Evolutionary conservation across 2,888 invertebrate species (phyloP).

Genomic region (Lithodes maja): DNA sequence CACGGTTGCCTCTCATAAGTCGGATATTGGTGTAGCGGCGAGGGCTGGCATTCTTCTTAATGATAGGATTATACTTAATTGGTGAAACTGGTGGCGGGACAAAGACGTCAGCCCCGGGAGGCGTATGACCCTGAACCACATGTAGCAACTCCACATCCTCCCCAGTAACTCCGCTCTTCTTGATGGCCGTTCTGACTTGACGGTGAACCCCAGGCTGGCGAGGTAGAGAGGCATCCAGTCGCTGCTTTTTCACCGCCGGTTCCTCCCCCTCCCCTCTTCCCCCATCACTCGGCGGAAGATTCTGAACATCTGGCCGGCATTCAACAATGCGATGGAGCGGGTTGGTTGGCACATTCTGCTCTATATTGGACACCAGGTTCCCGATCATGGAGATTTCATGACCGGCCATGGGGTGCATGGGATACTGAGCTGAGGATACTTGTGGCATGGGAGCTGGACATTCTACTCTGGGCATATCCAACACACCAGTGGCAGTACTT

Average conservation of each 20-base stretch:
- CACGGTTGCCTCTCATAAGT: slow-evolving; percentile 60
- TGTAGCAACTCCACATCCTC: slow-evolving; percentile 58
- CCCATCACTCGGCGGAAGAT: not conserved
- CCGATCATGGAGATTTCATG: slow-evolving; percentile 34
- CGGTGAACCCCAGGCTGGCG: slow-evolving; percentile 64
- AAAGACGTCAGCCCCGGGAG: slow-evolving; percentile 59
- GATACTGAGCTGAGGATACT: not conserved
- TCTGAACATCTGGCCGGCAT: not conserved
- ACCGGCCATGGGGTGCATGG: slow-evolving; percentile 11
- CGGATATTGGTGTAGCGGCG: slow-evolving; percentile 66
- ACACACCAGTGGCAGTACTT: not conserved
- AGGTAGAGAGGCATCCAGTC: slow-evolving; percentile 42
- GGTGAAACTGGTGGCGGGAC: slow-evolving; percentile 65
- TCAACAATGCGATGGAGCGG: not conserved
- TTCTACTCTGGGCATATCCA: not conserved
- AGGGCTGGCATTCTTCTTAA: slow-evolving; percentile 65
- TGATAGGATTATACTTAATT: slow-evolving; percentile 58
- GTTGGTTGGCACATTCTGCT: slow-evolving; percentile 33
- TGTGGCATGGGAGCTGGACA: not conserved
- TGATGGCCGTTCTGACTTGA: slow-evolving; percentile 63
- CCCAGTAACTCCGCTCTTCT: slow-evolving; percentile 35
- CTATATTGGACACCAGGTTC: slow-evolving; percentile 34
- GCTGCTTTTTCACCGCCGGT: slow-evolving; percentile 46
- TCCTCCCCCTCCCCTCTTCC: slow-evolving; percentile 38
- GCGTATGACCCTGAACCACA: slow-evolving; percentile 44